Percentiles rank a stretch among this genome's conserved stretches.
These are phyloP conservation scores for Neoitamus cyanurus DNA, from an alignment of 2,888 invertebrate genomes.

Conservation along the genomic window DNA sequence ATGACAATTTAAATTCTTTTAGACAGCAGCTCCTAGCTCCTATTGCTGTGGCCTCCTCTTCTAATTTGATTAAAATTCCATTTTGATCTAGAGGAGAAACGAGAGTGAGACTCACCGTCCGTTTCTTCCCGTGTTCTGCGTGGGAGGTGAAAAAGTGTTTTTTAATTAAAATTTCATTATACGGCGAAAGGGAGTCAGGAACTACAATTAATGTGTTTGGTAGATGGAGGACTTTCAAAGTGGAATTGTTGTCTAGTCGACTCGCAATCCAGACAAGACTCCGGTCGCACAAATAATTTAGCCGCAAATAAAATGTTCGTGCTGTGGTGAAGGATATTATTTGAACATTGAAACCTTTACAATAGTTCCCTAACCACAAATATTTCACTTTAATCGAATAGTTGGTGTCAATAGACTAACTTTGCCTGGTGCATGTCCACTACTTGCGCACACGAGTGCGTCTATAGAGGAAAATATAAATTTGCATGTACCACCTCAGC, in stretches of 20 bases:
- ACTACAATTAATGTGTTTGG: background rate
- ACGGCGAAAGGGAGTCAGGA: background rate
- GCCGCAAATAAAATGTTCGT: no score
- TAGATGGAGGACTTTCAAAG: background rate
- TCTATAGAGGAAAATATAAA: no score
- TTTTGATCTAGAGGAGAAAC: background rate
- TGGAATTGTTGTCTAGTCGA: background rate
- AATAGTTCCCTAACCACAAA: no score
- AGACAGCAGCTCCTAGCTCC: background rate
- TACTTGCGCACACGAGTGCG: no score
- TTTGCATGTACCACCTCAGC: no score
- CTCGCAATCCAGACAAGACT: background rate
- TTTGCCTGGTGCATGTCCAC: no score
- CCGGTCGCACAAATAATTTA: background rate
- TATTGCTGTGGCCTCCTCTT: background rate
- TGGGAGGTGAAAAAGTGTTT: background rate
- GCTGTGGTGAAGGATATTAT: no score
- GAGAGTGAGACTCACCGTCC: background rate
- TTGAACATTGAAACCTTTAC: no score
- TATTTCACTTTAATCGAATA: no score
- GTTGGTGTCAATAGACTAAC: no score
- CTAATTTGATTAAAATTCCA: background rate
- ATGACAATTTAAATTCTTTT: slow-evolving; percentile 1
- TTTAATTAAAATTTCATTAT: background rate
- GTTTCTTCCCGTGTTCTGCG: background rate